Evolutionary conservation across 1,140 invertebrate species (phyloP).

Genomic region (Thereuonema tuberculata): DNA sequence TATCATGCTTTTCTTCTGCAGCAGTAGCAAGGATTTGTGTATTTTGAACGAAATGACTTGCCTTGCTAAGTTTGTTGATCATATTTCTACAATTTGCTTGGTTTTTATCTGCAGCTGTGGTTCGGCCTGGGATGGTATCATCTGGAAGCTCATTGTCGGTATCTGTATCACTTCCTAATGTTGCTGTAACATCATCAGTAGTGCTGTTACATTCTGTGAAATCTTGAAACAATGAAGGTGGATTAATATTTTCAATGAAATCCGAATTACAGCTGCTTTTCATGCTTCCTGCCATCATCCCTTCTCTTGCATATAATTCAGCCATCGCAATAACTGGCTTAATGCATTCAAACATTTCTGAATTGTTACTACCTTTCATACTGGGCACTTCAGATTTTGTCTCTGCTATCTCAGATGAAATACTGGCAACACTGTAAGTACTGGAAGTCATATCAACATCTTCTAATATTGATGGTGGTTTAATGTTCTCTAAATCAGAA

Average conservation of each 20-base stretch:
- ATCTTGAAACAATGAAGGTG: constrained; percentile 45
- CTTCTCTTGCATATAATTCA: constrained; percentile 23
- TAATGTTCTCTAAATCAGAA: constrained; percentile 52
- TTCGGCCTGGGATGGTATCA: constrained; percentile 14
- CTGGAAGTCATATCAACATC: constrained; percentile 53
- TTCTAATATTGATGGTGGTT: constrained; percentile 66
- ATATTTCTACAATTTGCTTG: constrained; percentile 25
- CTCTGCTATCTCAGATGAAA: constrained; percentile 59
- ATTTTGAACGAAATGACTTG: constrained; percentile 4
- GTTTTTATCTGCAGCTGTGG: constrained; percentile 11
- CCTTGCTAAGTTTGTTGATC: neutral
- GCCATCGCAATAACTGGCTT: constrained; percentile 24
- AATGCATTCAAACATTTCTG: constrained; percentile 21
- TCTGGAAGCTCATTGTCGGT: constrained; percentile 26
- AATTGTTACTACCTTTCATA: constrained; percentile 15
- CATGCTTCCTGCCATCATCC: constrained; percentile 25
- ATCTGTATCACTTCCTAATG: constrained; percentile 40
- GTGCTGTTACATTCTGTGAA: constrained; percentile 44
- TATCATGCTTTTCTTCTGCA: constrained; percentile 17
- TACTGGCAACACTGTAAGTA: constrained; percentile 68
- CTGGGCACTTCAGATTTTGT: constrained; percentile 12
- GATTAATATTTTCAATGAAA: constrained; percentile 44
- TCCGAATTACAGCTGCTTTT: constrained; percentile 32
- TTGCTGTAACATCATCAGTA: constrained; percentile 41
- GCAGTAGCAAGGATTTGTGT: constrained; percentile 12